These are phyloP conservation scores for Drosophila antonietae DNA, from an alignment of 2,888 invertebrate species.

Conservation along the genomic window DNA sequence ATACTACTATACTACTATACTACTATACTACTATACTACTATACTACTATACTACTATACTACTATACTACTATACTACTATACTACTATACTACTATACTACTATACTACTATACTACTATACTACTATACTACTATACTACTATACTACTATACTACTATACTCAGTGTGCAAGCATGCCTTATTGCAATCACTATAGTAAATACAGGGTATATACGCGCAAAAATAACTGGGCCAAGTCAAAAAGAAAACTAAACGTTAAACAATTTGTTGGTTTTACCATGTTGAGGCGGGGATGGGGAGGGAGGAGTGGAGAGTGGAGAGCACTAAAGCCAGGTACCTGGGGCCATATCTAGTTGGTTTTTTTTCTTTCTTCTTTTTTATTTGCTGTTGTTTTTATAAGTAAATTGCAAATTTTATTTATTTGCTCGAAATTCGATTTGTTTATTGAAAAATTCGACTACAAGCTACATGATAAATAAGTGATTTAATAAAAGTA, in stretches of 20 bases:
- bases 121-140: no score
- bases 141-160: no score
- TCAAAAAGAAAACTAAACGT: constrained; percentile 32
- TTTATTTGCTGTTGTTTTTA: constrained; percentile 5
- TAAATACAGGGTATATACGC: constrained; percentile 9
- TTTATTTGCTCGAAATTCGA: constrained; percentile 39
- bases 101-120: no score
- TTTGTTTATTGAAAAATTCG: constrained; percentile 49
- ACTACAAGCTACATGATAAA: constrained; percentile 15
- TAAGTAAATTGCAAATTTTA: constrained; percentile 53
- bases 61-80: no score
- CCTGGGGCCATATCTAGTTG: constrained; percentile 2
- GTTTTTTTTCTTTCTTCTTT: neutral
- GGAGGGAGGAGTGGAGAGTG: no score
- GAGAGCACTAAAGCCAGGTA: neutral
- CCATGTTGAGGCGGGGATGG: no score
- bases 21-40: no score
- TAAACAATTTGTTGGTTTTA: constrained; percentile 32
- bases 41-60: no score
- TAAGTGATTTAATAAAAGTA: constrained; percentile 41
- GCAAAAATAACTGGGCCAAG: constrained; percentile 38
- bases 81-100: no score
- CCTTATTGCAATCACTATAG: no score
- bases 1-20: no score
- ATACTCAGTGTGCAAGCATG: neutral